Evolutionary conservation across 2,113 vertebrate genomes (phyloP).

Genomic region (Onychostruthus taczanowskii): DNA sequence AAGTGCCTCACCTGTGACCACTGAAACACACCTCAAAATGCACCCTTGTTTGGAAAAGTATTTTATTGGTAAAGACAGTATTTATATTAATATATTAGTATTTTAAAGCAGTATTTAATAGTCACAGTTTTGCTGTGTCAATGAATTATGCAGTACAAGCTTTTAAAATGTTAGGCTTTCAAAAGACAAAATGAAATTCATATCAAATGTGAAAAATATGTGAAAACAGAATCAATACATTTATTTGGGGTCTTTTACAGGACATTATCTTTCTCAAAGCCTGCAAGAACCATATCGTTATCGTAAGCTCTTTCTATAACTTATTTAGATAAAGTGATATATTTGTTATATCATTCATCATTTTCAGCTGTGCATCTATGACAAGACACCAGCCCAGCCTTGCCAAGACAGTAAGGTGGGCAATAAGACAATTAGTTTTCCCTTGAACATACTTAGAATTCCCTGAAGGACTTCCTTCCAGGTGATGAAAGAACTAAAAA

Average conservation of each 20-base stretch:
- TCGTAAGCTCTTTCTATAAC: background rate
- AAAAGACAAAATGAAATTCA: background rate
- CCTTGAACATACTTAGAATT: background rate
- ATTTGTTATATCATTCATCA: background rate
- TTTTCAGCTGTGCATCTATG: background rate
- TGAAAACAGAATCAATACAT: background rate
- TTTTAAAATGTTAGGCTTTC: background rate
- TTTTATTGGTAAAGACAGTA: background rate
- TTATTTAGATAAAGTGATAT: background rate
- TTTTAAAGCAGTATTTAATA: background rate
- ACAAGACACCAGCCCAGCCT: background rate
- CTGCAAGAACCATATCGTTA: background rate
- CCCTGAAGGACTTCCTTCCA: background rate
- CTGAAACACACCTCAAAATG: accelerated
- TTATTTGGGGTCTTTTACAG: background rate
- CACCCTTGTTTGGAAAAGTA: background rate
- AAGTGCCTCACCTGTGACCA: background rate
- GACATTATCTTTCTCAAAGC: background rate
- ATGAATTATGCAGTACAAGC: background rate
- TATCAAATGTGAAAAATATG: background rate
- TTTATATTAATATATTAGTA: background rate
- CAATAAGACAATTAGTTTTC: background rate
- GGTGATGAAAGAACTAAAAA: background rate
- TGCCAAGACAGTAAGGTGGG: background rate
- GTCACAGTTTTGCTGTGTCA: background rate